Conservation (phyloP, 2,113 vertebrate species). For the Falcunculus frontatus region DNA sequence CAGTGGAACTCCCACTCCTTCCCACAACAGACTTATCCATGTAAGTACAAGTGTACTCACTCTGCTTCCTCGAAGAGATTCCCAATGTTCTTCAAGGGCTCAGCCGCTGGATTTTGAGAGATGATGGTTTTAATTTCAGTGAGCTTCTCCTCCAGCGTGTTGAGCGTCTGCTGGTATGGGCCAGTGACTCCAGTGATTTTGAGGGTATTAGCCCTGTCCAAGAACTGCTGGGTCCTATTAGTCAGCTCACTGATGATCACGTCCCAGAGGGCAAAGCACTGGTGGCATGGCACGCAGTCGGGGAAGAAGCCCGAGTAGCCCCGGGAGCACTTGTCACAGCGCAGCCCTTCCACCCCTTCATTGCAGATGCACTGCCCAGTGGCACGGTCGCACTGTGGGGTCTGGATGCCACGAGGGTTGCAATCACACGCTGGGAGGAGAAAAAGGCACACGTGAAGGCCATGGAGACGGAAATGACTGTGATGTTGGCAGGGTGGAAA, state of each 20-base stretch:
- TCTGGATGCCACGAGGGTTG: conserved; percentile 81
- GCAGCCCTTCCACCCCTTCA: conserved; percentile 82
- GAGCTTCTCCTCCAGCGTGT: conserved; percentile 80
- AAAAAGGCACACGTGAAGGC: not conserved
- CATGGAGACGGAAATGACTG: not conserved
- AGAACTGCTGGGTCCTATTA: conserved; percentile 86
- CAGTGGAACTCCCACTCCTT: not conserved
- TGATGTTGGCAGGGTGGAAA: not conserved
- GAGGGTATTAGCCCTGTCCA: conserved; percentile 85
- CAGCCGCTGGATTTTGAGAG: conserved; percentile 83
- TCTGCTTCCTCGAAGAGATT: conserved; percentile 88
- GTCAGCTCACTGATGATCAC: conserved; percentile 80
- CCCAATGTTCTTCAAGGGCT: conserved; percentile 88
- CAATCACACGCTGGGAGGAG: conserved; percentile 87
- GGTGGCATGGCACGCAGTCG: conserved; percentile 86
- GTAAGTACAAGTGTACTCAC: conserved; percentile 68
- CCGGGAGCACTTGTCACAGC: conserved; percentile 87
- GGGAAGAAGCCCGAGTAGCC: conserved; percentile 90
- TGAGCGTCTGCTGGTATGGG: conserved; percentile 82
- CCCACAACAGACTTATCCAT: fast-evolving
- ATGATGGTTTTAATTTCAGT: conserved; percentile 79
- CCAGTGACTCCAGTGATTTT: conserved; percentile 86
- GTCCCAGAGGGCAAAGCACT: conserved; percentile 94
- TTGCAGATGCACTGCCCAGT: conserved; percentile 85
- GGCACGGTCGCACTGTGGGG: conserved; percentile 83